Percentiles rank a stretch among this genome's conserved stretches.
phyloP scores from a whole-genome alignment of 1,140 invertebrate species.

The Pseudomyrmex dendroicus region DNA sequence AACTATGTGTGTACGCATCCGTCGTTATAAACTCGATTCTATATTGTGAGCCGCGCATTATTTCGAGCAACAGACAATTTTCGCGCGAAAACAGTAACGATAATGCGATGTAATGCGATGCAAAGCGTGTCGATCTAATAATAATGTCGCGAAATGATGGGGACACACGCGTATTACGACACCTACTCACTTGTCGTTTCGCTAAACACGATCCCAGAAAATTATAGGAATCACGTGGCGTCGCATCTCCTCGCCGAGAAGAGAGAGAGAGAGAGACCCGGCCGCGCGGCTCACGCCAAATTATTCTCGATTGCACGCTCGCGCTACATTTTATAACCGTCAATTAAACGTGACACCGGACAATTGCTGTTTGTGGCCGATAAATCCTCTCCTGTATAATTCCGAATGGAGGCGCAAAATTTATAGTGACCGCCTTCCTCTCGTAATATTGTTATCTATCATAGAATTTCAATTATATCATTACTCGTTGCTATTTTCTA shows the following conservation, averaged over 20 bases:
- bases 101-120: conserved; percentile 20
- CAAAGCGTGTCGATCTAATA: conserved; percentile 48
- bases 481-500: neutral
- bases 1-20: neutral
- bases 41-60: neutral
- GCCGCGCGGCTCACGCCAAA: conserved; percentile 69
- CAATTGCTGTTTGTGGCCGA: conserved; percentile 53
- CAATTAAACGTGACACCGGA: conserved; percentile 75
- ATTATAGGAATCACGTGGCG: conserved; percentile 59
- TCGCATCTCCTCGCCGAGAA: conserved; percentile 25
- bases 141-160: conserved; percentile 54
- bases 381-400: conserved; percentile 26
- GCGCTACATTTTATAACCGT: conserved; percentile 74
- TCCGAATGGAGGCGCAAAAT: conserved; percentile 30
- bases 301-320: conserved; percentile 75
- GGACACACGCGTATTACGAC: conserved; percentile 44
- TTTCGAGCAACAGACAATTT: conserved; percentile 16
- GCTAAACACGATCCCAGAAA: conserved; percentile 53
- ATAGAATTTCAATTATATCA: neutral
- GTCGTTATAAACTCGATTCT: neutral
- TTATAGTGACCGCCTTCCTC: neutral
- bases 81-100: neutral
- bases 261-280: neutral
- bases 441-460: neutral
- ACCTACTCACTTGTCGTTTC: conserved; percentile 40